Base-by-base conservation (phyloP, 2,113 vertebrate species). In the Megalops atlanticus region DNA sequence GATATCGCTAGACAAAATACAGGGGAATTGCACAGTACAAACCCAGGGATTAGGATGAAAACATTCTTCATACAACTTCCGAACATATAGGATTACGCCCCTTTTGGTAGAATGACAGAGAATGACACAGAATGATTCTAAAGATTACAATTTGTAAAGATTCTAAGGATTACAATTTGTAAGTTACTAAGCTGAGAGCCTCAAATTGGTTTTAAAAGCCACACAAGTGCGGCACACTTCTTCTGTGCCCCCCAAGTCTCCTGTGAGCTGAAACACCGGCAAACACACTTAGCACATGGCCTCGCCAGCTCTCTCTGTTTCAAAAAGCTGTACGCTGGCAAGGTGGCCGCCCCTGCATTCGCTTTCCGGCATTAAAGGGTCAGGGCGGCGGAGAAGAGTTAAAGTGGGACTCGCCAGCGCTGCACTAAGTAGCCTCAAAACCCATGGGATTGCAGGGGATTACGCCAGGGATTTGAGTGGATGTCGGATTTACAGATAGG, bases 381-480 rank as follows among this genome's bases (percentile, higher is more conserved):
- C 52, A 68, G 31, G 72, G 83, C 85, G 89, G 84, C 82, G 87
- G 85, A 82, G 78, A 84, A 8, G 3, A 73, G 79, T 81, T 90
- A 84, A 79, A 86, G 85, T 35, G 18, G 80, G 78, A 76, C 85
- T 47, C 74, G 86, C 83, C 86, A 88, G 82, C 35, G 83, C 85
- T 82, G 72, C 82, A 41, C 86, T 90, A 92, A 92, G 88, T 86
- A 89, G 89, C 87, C 89, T 90, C 86, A 84, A 89, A 90, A 87
- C 86, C 78, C 86, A 85, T 83, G 21, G 68, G 89, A 89, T 89
- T 89, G 84, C 47, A 5, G 84, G 86, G 90, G 91, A 93, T 93
- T 92, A 92, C 74, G 83, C 81, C 40, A 68, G 31, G 92, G 91
- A 93, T 93, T 92, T 92, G 85, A 92, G 87, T 90, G 85, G 78